Evolutionary conservation across 2,113 vertebrate species (phyloP), one percentile per base, ranked within the genome.

Genomic region (Toxotes chatareus): DNA sequence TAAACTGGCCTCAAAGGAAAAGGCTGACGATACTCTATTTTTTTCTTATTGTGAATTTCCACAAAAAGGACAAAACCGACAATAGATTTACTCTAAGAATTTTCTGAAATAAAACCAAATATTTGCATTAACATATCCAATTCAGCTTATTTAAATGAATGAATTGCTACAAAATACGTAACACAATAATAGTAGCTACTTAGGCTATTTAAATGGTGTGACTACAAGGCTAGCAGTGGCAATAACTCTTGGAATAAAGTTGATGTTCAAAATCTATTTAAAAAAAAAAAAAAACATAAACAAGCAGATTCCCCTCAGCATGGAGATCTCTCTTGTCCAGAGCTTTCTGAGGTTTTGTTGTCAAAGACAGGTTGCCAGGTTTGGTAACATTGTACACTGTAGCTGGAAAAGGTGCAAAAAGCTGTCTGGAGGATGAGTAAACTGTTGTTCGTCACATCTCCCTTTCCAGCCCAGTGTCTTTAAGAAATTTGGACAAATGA

Each of bases 31-130:
- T 49, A 23, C 11, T 66, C 21, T 53, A 17, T 44, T 12, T 53
- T 57, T 55, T 68, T 53, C 13, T 64, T 56, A 21, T 74, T 68
- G 49, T 40, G n/a, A 75, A 44, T n/a, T 61, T 2, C 40, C 31
- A n/a, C 16, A 36, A 21, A 49, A 51, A 21, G 19, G 32, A 7
- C 23, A 79, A 53, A 78, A 19, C 21, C 32, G 73, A 36, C 16
- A 59, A 21, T 11, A 16, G 13, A 12, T 61, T 80, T 56, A 38
- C 10, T 2, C 10, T 1, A 7, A 31, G 21, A 66, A 66, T 4
- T 38, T 9, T 21, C 31, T 2, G 4, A 51, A 63, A 40, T 53
- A 16, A 51, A 64, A 51, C 1, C 4, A 0, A 44, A 42, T 32
- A 55, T 55, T 65, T 36, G 19, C 21, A 17, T 7, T 27, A 5